Evolutionary conservation across 2,113 vertebrate genomes (phyloP).

Genomic region (Mustela lutreola): DNA sequence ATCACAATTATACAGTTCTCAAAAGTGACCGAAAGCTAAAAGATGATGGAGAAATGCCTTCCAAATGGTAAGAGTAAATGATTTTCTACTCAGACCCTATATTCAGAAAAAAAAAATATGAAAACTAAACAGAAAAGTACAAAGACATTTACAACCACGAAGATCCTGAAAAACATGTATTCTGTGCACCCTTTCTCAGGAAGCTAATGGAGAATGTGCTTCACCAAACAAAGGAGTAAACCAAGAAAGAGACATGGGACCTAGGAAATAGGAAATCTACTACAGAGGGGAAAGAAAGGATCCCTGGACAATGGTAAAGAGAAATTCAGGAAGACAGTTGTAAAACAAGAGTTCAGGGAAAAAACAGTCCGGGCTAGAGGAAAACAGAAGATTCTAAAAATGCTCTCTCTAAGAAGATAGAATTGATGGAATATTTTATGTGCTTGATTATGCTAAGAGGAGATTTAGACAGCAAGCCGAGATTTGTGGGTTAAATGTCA

Average conservation of each 20-base stretch:
- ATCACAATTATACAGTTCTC: neutral
- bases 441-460: constrained; percentile 22
- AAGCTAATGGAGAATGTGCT: neutral
- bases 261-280: constrained; percentile 28
- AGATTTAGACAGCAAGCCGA: neutral
- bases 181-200: neutral
- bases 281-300: neutral
- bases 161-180: neutral
- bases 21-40: neutral
- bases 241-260: neutral
- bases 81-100: neutral
- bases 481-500: neutral
- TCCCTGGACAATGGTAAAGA: neutral
- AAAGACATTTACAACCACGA: neutral
- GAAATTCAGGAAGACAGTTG: neutral
- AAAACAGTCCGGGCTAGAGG: neutral
- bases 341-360: neutral
- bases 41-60: constrained; percentile 6
- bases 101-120: neutral
- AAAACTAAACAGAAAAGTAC: neutral
- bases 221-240: neutral
- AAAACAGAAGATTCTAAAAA: neutral
- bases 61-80: constrained; percentile 26
- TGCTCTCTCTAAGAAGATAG: neutral
- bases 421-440: neutral